phyloP scores from a whole-genome alignment of 1,140 invertebrate species.

The Bombus cullumanus region DNA sequence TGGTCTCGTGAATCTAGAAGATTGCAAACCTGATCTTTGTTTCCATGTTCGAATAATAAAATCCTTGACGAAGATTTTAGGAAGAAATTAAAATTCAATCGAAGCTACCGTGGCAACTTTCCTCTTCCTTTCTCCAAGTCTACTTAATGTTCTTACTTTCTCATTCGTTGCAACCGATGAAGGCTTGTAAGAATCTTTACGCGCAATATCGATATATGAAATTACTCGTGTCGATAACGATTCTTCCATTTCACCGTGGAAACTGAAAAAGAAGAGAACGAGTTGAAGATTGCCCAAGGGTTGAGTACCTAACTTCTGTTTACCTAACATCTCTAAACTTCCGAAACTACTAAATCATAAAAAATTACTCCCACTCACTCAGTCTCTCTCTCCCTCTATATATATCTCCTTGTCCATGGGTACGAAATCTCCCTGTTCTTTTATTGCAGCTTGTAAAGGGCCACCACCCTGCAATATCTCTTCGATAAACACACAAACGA shows the following conservation, averaged over 20 bases:
- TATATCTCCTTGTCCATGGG: background rate
- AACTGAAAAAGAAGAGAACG: background rate
- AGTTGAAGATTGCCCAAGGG: background rate
- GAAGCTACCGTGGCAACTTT: too few relatives aligned
- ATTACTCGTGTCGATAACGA: background rate
- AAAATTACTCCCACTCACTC: background rate
- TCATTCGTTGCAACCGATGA: too few relatives aligned
- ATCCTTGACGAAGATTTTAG: too few relatives aligned
- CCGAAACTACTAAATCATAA: background rate
- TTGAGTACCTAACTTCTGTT: background rate
- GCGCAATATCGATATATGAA: background rate
- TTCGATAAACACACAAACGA: constrained; percentile 6
- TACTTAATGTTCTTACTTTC: too few relatives aligned
- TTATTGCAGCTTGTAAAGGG: background rate
- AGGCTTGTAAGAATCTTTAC: too few relatives aligned
- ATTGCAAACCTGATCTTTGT: too few relatives aligned
- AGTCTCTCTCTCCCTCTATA: rapidly evolving
- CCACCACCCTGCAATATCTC: constrained; percentile 10
- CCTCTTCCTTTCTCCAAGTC: too few relatives aligned
- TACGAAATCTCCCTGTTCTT: background rate
- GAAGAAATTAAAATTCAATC: too few relatives aligned
- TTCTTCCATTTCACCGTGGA: too few relatives aligned
- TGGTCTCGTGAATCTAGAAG: too few relatives aligned
- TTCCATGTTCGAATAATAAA: too few relatives aligned
- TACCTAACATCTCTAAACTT: background rate